These are phyloP conservation scores for Subanguina moxae DNA, from an alignment of 1,140 invertebrate species.

Conservation along the genomic window DNA sequence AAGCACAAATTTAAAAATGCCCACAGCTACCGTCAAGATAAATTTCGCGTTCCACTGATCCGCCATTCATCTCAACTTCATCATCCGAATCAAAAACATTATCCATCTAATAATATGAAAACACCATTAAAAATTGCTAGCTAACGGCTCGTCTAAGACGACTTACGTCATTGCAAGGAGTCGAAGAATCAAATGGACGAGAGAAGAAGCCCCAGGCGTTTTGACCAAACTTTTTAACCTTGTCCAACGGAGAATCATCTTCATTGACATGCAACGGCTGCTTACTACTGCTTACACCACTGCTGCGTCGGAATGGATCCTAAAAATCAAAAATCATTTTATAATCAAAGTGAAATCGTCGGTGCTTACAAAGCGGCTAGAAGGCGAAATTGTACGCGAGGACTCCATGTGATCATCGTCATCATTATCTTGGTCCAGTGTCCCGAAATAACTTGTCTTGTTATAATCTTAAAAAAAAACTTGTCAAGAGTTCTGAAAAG, in stretches of 20 bases:
- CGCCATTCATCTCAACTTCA: too few species aligned
- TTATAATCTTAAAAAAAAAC: conserved; percentile 2
- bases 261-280: too few species aligned
- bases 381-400: conserved; percentile 31
- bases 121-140: too few species aligned
- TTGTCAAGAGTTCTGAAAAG: background rate
- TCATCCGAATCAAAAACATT: too few species aligned
- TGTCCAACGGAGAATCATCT: conserved; percentile 34
- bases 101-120: too few species aligned
- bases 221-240: conserved; percentile 16
- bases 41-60: too few species aligned
- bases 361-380: conserved; percentile 13
- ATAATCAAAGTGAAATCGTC: too few species aligned
- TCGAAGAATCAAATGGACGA: conserved; percentile 16
- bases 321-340: too few species aligned
- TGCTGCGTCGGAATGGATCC: background rate
- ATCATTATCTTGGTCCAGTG: conserved; percentile 22
- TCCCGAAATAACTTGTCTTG: background rate
- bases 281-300: background rate
- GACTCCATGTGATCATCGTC: conserved; percentile 44
- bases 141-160: too few species aligned
- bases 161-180: too few species aligned
- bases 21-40: too few species aligned
- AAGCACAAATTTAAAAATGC: conserved; percentile 3
- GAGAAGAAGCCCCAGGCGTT: conserved; percentile 27